Evolutionary conservation across 2,888 invertebrate species (phyloP).

Genomic region (Marronus borbonicus): DNA sequence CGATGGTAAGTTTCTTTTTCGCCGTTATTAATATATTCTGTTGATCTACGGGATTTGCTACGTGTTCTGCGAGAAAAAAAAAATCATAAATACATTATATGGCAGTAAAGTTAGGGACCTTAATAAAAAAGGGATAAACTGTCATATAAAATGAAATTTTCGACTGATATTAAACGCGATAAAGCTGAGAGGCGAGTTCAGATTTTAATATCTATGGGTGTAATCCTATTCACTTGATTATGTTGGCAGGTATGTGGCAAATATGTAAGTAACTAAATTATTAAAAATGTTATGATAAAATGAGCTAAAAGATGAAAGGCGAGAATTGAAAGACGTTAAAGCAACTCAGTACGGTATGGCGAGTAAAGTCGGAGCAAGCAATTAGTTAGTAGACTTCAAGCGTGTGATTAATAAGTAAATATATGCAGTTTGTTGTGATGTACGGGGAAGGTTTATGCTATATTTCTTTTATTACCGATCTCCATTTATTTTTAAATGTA

Average conservation of each 20-base stretch:
- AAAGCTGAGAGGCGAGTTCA: neutral
- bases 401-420: too few species aligned
- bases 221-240: neutral
- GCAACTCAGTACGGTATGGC: too few species aligned
- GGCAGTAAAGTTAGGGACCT: slow-evolving; percentile 32
- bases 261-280: slow-evolving; percentile 1
- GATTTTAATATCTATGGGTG: slow-evolving; percentile 21
- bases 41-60: slow-evolving; percentile 44
- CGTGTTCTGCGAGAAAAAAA: slow-evolving; percentile 26
- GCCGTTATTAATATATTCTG: slow-evolving; percentile 44
- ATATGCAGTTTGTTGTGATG: too few species aligned
- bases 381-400: too few species aligned
- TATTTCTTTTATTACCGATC: too few species aligned
- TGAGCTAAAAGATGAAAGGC: neutral
- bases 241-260: neutral
- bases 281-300: neutral
- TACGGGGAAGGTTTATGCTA: too few species aligned
- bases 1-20: slow-evolving; percentile 44
- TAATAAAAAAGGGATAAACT: slow-evolving; percentile 43
- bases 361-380: too few species aligned
- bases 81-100: slow-evolving; percentile 44
- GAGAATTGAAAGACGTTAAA: too few species aligned
- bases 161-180: slow-evolving; percentile 39
- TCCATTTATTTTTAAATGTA: too few species aligned
- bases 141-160: slow-evolving; percentile 41